A percentile compares a stretch with the other conserved stretches of the same genome.
These are phyloP conservation scores for Lepilemur septentrionalis DNA, from an alignment of 2,797 vertebrate genomes.

Conservation along the genomic window DNA sequence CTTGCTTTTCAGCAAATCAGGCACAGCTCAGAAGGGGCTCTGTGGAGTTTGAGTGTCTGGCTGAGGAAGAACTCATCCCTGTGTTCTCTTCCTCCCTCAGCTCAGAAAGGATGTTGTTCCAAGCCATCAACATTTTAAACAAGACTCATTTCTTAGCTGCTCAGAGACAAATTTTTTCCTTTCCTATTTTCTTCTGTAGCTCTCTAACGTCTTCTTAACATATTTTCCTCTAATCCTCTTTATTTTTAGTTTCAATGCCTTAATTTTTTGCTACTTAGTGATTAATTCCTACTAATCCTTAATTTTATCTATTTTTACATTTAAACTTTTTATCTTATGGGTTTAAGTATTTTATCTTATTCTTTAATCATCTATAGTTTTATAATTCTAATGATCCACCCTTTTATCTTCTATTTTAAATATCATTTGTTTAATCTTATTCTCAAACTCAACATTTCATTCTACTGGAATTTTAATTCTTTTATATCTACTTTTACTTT, in stretches of 20 bases:
- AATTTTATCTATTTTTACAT: conserved; percentile 66
- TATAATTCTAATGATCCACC: conserved; percentile 61
- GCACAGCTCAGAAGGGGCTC: background rate
- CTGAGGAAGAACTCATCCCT: background rate
- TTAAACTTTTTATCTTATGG: conserved; percentile 62
- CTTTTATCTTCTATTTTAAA: conserved; percentile 63
- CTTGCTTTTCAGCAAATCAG: background rate
- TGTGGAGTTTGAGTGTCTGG: background rate
- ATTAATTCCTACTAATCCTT: conserved; percentile 64
- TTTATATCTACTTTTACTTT: background rate
- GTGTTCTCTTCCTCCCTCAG: background rate
- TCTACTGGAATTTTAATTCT: conserved; percentile 50
- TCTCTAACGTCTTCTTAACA: conserved; percentile 41
- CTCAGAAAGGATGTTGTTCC: background rate
- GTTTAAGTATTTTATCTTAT: conserved; percentile 60
- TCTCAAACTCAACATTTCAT: conserved; percentile 53
- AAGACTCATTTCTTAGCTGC: conserved; percentile 10
- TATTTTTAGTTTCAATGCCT: conserved; percentile 70
- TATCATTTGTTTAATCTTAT: conserved; percentile 59
- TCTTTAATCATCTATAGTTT: conserved; percentile 59
- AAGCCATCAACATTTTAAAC: background rate
- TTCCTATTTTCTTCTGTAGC: conserved; percentile 18
- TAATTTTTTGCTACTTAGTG: conserved; percentile 66
- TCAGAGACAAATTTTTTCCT: background rate
- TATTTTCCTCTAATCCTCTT: conserved; percentile 49